A percentile compares a stretch with the other conserved stretches of the same genome.
These are phyloP conservation scores for Dasypolia templi DNA, from an alignment of 2,888 invertebrate species.

Conservation along the genomic window DNA sequence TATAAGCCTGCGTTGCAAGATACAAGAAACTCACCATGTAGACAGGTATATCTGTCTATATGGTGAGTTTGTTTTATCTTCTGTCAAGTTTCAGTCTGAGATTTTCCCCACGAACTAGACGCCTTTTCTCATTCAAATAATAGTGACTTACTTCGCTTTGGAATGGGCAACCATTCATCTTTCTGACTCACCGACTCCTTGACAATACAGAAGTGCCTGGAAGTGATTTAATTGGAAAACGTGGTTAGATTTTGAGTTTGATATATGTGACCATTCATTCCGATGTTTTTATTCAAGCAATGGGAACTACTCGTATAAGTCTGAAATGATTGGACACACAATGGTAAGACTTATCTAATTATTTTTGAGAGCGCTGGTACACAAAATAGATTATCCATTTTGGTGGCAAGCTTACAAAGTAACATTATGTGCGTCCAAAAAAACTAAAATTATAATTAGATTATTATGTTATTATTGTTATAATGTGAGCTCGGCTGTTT, in stretches of 20 bases:
- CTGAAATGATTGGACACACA: constrained; percentile 7
- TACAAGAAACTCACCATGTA: no score
- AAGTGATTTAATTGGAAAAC: no score
- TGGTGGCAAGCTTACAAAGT: not conserved
- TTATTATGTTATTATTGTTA: no score
- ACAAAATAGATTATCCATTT: constrained; percentile 11
- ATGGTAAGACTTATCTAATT: not conserved
- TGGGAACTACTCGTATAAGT: not conserved
- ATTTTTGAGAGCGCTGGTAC: not conserved
- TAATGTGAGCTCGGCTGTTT: no score
- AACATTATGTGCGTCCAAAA: no score
- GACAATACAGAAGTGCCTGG: not conserved
- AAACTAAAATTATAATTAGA: no score
- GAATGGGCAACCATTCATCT: not conserved
- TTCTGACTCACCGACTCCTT: not conserved
- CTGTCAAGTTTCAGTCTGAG: not conserved
- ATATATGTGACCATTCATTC: not conserved
- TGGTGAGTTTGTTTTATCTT: not conserved
- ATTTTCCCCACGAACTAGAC: not conserved
- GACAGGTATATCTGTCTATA: not conserved
- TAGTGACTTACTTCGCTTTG: not conserved
- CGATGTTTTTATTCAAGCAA: not conserved
- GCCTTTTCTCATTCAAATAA: not conserved
- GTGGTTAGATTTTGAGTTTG: not conserved
- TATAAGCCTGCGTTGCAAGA: not conserved